phyloP scores from a whole-genome alignment of 1,140 invertebrate genomes.

The Goniozus legneri region DNA sequence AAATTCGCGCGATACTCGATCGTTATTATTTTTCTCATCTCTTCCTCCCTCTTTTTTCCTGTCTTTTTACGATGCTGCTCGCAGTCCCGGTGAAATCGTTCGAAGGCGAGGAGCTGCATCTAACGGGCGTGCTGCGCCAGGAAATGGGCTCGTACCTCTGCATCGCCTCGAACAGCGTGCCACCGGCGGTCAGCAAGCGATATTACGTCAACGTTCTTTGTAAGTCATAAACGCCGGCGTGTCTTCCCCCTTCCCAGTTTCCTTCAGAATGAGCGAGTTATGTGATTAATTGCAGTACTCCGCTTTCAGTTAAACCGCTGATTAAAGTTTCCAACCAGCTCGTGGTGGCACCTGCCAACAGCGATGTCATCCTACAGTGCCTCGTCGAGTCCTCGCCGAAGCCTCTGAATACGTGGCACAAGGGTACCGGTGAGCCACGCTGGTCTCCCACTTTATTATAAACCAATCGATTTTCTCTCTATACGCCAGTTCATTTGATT shows the following conservation, averaged over 20 bases:
- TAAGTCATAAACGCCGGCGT: constrained; percentile 57
- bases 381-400: constrained; percentile 79
- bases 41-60: no score
- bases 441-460: constrained; percentile 18
- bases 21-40: no score
- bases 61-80: background rate
- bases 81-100: constrained; percentile 59
- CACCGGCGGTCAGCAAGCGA: constrained; percentile 77
- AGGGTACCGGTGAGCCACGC: constrained; percentile 68
- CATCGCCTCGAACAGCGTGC: constrained; percentile 83
- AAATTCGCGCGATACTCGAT: no score
- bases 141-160: constrained; percentile 88
- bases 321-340: constrained; percentile 79
- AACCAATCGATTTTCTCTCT: no score
- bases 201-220: constrained; percentile 80
- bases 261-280: no score
- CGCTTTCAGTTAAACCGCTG: constrained; percentile 71
- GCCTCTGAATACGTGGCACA: constrained; percentile 79
- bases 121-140: constrained; percentile 70
- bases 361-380: constrained; percentile 75
- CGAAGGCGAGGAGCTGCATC: constrained; percentile 67
- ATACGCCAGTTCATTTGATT: no score
- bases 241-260: background rate
- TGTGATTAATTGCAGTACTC: constrained; percentile 27
- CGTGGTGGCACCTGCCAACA: constrained; percentile 73